Base-by-base conservation (phyloP, 2,113 vertebrate species). In the Prochilodus magdalenae region DNA sequence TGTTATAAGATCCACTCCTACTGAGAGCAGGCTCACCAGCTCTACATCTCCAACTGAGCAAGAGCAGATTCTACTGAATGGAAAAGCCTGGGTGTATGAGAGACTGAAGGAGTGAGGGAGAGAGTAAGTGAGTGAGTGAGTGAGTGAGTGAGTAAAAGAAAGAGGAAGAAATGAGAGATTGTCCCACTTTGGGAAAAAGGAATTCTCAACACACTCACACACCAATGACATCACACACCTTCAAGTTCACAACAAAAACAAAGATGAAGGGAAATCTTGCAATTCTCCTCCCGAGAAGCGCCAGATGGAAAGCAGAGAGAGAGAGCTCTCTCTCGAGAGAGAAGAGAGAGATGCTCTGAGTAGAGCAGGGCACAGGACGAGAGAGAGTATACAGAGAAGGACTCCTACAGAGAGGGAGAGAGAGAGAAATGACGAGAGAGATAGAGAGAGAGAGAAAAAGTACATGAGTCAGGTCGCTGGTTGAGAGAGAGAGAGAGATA, bases 371-470 rank as follows among this genome's bases (percentile, higher is more conserved):
- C n/a, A n/a, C n/a, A n/a, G n/a, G n/a, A n/a, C n/a, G n/a, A n/a
- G n/a, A n/a, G n/a, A n/a, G n/a, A n/a, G n/a, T n/a, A n/a, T n/a
- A n/a, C n/a, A n/a, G n/a, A n/a, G 65, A 20, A 63, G 55, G 78
- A 75, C 53, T 79, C 73, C 62, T 75, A 81, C 49, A 33, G 18
- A 70, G 55, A 75, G n/a, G 33, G 27, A 63, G 76, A 24, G 20
- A 62, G 18, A 22, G 77, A 24, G 24, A 20, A 24, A 76, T n/a
- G 53, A 6, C 51, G 22, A 20, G 47, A 40, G 22, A 59, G 16
- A 40, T 20, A 70, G 73, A 80, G 74, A 65, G 55, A 55, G 76
- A 71, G 33, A 76, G 62, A 51, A 66, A 74, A n/a, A n/a, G n/a
- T n/a, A n/a, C n/a, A n/a, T n/a, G n/a, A n/a, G n/a, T n/a, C n/a